Evolutionary conservation across 1,140 invertebrate genomes (phyloP), one percentile per base, ranked within the genome.

Genomic region (Drosophila chauvacae): DNA sequence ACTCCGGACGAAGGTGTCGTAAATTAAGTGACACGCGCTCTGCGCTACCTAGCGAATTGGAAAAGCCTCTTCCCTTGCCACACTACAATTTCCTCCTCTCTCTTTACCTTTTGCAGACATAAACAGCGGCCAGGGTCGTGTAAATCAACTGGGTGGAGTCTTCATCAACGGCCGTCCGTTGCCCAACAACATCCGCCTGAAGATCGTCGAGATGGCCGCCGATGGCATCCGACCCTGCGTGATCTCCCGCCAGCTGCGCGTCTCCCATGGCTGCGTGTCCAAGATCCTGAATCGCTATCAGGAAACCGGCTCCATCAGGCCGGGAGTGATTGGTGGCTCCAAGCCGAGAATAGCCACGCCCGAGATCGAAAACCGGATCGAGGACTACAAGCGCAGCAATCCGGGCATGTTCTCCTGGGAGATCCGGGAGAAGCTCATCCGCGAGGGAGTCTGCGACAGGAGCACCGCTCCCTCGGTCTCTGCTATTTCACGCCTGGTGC

Each of bases 401-500:
- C 97, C 97, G 0, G 96, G 96, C 48, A 93, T 98, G 80, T 98
- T 98, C 93, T 97, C 96, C 39, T 98, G 96, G 96, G 97, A 98
- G 94, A 97, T 98, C 51, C 93, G 97, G 30, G 97, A 98, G 83
- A 94, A 96, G 80, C 92, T 97, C 77, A 96, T 96, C 81, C 96
- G 96, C 86, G 96, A 97, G 72, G 96, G 96, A 4, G 94, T 97
- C 42, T 97, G 97, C 80, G 96, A 97, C 90, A 93, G 96, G 70
- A 96, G 95, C 68, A 96, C 94, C 39, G 97, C 96, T 1, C 97
- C 97, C 2, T 97, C 96, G 13, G 95, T 97, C 23, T 96, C 96
- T 37, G 96, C 96, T 9, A 97, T 97, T 79, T 97, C 96, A 47
- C 94, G 97, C 48, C 94, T 98, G n/a, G 93, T 98, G 20, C 93